A percentile compares a stretch with the other conserved stretches of the same genome.
phyloP scores from a whole-genome alignment of 2,797 vertebrate species.

The Sebastes kiyomatsui region DNA sequence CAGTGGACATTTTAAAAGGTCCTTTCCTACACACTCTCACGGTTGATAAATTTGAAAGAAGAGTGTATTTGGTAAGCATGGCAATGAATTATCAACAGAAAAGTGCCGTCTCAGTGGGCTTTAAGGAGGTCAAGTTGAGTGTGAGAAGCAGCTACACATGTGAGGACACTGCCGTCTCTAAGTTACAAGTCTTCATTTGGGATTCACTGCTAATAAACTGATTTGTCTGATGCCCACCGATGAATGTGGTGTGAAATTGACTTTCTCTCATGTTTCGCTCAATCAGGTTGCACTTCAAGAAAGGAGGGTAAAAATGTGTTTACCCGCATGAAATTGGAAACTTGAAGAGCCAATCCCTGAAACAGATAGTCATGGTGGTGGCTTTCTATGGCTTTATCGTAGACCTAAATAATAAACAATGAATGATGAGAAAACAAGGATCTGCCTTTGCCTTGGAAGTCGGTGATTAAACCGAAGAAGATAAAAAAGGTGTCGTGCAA shows the following conservation, averaged over 20 bases:
- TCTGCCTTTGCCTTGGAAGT: background rate
- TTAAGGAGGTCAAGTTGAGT: conserved; percentile 27
- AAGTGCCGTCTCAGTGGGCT: background rate
- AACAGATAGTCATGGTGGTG: background rate
- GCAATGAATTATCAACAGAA: conserved; percentile 27
- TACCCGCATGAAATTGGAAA: conserved; percentile 22
- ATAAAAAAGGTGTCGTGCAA: conserved; percentile 3
- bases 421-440: conserved; percentile 5
- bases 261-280: conserved; percentile 34
- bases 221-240: conserved; percentile 15
- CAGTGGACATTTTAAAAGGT: conserved; percentile 32
- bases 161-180: background rate
- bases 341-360: conserved; percentile 19
- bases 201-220: conserved; percentile 23
- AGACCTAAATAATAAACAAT: background rate
- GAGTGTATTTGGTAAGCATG: background rate
- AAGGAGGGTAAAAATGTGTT: conserved; percentile 14
- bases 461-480: conserved; percentile 5
- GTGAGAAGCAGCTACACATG: background rate
- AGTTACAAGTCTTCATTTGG: background rate
- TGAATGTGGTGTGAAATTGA: conserved; percentile 45
- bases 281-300: conserved; percentile 9
- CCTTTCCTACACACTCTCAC: conserved; percentile 19
- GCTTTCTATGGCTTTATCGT: background rate
- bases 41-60: conserved; percentile 31